Evolutionary conservation across 1,140 invertebrate genomes (phyloP), one percentile per base, ranked within the genome.

Genomic region (Trinorchestia longiramus): DNA sequence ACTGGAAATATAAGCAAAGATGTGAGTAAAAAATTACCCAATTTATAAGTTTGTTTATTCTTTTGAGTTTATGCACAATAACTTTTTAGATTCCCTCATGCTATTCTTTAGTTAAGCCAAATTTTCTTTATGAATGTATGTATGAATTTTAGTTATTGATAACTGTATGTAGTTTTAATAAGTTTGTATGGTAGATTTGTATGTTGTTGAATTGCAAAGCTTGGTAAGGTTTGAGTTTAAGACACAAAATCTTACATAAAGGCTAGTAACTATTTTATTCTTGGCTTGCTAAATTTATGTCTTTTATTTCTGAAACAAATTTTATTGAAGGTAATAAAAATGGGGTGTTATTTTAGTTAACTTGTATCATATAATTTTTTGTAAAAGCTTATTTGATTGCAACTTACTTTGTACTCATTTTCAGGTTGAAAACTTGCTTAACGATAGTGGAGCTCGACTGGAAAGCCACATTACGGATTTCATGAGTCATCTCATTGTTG

Each of bases 401-500:
- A 94, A 36, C 96, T 47, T 96, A 41, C 96, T 36, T 3, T 77
- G 62, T 36, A 53, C 96, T 96, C 40, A 96, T 96, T 97, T 96
- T 3, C 95, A 99, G 98, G 98, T 99, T 97, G 97, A 98, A 97
- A 98, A 98, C 97, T 97, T 99, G 96, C 97, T 99, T 96, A 98
- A 98, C 97, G 98, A 98, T 97, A 98, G 98, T 97, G 98, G 99
- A 95, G 99, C 98, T n/a, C 98, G 99, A 97, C 98, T 98, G 96
- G 98, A 98, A 96, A 98, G 98, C 97, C 99, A 99, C 97, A 98
- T 99, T 96, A 98, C 98, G 96, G 98, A 99, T 97, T 98, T 98
- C 97, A 98, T 99, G 96, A 99, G 99, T 62, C 98, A 99, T 98
- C 98, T 99, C 96, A 98, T 99, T 97, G 98, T 98, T 97, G 99